phyloP scores from a whole-genome alignment of 2,797 vertebrate genomes.

The Numenius phaeopus region DNA sequence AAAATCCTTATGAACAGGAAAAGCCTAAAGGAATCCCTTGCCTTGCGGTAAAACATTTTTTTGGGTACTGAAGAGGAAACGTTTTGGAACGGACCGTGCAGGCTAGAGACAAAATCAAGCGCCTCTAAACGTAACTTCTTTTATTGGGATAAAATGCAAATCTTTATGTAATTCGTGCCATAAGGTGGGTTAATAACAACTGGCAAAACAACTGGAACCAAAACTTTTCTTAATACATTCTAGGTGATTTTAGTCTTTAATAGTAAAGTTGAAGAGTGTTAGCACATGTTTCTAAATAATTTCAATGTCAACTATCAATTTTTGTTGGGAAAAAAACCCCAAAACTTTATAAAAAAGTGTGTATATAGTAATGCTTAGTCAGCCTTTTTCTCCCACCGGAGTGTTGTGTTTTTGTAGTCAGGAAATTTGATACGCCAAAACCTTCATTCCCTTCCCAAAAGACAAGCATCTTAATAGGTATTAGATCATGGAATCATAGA shows the following conservation, averaged over 20 bases:
- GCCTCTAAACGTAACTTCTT: neutral
- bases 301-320: neutral
- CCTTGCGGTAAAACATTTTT: neutral
- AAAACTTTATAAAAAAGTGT: neutral
- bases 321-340: neutral
- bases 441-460: neutral
- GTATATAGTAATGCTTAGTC: neutral
- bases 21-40: neutral
- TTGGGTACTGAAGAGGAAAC: neutral
- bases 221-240: neutral
- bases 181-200: neutral
- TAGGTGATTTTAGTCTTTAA: neutral
- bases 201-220: neutral
- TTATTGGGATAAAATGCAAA: neutral
- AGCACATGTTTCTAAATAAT: neutral
- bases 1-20: neutral
- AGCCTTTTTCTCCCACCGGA: neutral
- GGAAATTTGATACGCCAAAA: neutral
- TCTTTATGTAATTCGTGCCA: neutral
- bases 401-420: neutral
- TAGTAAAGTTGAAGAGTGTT: neutral
- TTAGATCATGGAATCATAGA: too few species aligned
- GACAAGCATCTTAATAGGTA: neutral
- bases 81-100: accelerated
- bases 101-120: neutral